Evolutionary conservation across 2,113 vertebrate species (phyloP), one percentile per base, ranked within the genome.

Genomic region (Coptodon bakossiorum): DNA sequence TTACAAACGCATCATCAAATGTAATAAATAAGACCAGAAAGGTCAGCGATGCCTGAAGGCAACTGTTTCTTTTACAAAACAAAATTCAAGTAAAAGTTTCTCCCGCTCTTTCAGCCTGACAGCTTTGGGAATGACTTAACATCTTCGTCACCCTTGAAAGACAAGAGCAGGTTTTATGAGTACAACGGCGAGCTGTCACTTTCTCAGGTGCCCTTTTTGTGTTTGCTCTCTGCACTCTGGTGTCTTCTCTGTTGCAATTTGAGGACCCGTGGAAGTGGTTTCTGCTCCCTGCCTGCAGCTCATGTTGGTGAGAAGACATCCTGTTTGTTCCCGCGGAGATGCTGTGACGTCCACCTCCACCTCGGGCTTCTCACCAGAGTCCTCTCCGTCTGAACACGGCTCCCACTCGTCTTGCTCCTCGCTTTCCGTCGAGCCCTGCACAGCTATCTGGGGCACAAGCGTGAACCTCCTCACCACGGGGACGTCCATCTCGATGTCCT

Each of bases 401-500:
- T 95, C 95, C 96, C 96, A 97, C 83, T 95, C 96, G 1, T 96
- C 96, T 22, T 96, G 96, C 68, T 97, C 97, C 3, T 97, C 96
- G 1, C 97, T 97, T 92, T 98, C 98, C 0, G 94, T 96, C 0
- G 97, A 97, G 13, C 97, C 98, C 90, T 98, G 97, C 80, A 99
- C 98, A 0, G 98, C 98, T 0, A 99, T 98, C 92, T 98, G 97
- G 0, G 98, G 98, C 11, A 98, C 98, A 1, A 95, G 88, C 3
- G 92, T 91, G 31, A 95, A 90, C 79, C 95, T 96, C 4, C 91
- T 92, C 43, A 94, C 95, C 0, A 9, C 29, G 0, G 93, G 92
- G 45, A 92, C 94, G 16, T 93, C 89, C 76, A 71, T 88, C 84
- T 93, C 94, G 68, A 91, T 78, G 43, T 95, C 95, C 52, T 91